Evolutionary conservation across 2,797 vertebrate genomes (phyloP), one percentile per base, ranked within the genome.

Genomic region (Sandelia bainsii): DNA sequence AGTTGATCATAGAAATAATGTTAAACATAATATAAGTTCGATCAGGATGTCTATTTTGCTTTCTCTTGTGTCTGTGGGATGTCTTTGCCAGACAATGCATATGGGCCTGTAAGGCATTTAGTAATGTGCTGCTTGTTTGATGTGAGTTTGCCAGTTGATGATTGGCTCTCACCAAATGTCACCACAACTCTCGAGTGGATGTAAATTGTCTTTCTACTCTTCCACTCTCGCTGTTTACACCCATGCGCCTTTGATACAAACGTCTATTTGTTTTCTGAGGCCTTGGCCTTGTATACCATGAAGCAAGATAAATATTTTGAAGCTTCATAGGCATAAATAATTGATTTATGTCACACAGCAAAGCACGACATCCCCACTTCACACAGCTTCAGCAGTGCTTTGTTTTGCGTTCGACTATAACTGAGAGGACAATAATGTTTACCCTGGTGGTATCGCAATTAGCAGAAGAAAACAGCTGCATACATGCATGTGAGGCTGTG

Each of bases 231-330:
- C 80, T 90, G 90, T 91, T 93, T 93, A 91, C 87, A 89, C 82
- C 81, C 75, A 57, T 71, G 70, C 58, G 69, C 77, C 89, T 93
- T 91, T 93, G 87, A 92, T 91, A 67, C 62, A 81, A 87, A 85
- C 57, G 66, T 86, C 67, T 89, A 87, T 94, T 93, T 92, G 87
- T 93, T 92, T 94, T 90, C 82, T 20, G 72, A 86, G 85, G 76
- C 77, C 90, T 89, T 67, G 29, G 80, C 79, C 79, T 72, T 60
- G 44, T 81, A 82, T 82, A 87, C 81, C 81, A 70, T 60, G 79
- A 83, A 75, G 78, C 72, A 91, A 85, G 87, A 87, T 94, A 94
- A 94, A 94, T 90, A 94, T 94, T 94, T 92, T 90, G 92, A 91
- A 81, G 89, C 91, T 85, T 85, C 77, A 83, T 87, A 85, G 73